phyloP scores from a whole-genome alignment of 2,888 invertebrate genomes.

The Ophioninae sp. region DNA sequence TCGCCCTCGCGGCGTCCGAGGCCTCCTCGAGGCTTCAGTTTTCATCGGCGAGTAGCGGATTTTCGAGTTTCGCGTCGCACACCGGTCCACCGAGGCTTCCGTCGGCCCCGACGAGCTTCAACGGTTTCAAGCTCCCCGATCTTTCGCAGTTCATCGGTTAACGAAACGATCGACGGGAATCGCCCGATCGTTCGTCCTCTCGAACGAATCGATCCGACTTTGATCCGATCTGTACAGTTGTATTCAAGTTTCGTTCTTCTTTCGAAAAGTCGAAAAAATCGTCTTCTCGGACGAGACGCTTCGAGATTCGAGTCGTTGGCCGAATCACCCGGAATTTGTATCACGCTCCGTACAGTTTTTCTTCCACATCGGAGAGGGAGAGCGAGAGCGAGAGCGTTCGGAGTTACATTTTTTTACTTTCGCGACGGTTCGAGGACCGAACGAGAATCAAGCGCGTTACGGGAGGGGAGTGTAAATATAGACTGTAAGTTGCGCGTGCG shows the following conservation, averaged over 20 bases:
- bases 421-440: slow-evolving; percentile 13
- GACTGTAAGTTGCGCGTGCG: slow-evolving; percentile 68
- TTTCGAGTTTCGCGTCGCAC: slow-evolving; percentile 69
- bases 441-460: slow-evolving; percentile 39
- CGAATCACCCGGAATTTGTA: slow-evolving; percentile 24
- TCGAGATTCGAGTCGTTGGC: background rate
- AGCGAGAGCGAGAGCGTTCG: slow-evolving; percentile 32
- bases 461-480: slow-evolving; percentile 72
- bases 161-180: slow-evolving; percentile 65
- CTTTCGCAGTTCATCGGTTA: slow-evolving; percentile 87
- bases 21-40: slow-evolving; percentile 73
- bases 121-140: slow-evolving; percentile 90
- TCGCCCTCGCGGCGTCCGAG: slow-evolving; percentile 82
- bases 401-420: slow-evolving; percentile 16
- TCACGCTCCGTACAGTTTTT: slow-evolving; percentile 53
- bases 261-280: slow-evolving; percentile 28
- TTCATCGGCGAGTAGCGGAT: slow-evolving; percentile 69
- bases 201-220: slow-evolving; percentile 10
- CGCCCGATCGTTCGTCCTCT: slow-evolving; percentile 1
- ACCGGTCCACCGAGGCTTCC: slow-evolving; percentile 70
- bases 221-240: slow-evolving; percentile 58
- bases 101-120: slow-evolving; percentile 79
- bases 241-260: slow-evolving; percentile 27
- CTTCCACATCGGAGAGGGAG: slow-evolving; percentile 6
- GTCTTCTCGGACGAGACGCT: slow-evolving; percentile 14